Evolutionary conservation across 2,113 vertebrate species (phyloP).

Genomic region (Dendrocopos noguchii): DNA sequence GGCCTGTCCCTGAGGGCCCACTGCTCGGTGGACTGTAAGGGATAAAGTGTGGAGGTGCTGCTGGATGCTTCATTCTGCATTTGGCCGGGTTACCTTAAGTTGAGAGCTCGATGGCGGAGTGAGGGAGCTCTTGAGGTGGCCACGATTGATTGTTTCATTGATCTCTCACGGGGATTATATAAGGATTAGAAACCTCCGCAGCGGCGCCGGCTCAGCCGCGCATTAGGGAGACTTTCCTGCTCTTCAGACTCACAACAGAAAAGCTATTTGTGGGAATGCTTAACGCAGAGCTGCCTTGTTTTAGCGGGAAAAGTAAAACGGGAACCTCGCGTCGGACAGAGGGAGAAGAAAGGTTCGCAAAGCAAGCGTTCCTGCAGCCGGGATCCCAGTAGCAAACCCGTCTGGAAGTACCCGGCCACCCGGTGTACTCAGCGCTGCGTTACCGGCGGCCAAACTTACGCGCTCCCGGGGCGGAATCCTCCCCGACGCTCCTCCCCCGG

Average conservation of each 20-base stretch:
- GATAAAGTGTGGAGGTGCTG: neutral
- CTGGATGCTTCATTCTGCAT: rapidly evolving
- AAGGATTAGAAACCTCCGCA: conserved; percentile 65
- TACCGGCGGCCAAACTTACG: neutral
- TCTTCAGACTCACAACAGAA: neutral
- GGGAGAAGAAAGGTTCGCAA: neutral
- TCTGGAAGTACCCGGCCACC: neutral
- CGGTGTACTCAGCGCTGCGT: neutral
- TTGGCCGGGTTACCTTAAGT: neutral
- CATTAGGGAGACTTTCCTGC: neutral
- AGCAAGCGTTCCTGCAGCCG: neutral
- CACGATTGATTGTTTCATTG: conserved; percentile 40
- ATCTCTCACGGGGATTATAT: conserved; percentile 74
- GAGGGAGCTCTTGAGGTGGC: conserved; percentile 46
- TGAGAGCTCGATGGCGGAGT: conserved; percentile 8
- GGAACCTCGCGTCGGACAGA: neutral
- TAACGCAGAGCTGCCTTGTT: neutral
- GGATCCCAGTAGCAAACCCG: neutral
- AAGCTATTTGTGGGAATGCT: neutral
- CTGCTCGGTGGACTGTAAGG: neutral
- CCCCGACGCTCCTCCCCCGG: conserved; percentile 21
- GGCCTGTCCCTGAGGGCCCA: neutral
- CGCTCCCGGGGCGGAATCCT: neutral
- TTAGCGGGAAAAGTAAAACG: neutral
- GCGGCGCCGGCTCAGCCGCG: conserved; percentile 40